Evolutionary conservation across 2,797 vertebrate genomes (phyloP).

Genomic region (Dallia pectoralis): DNA sequence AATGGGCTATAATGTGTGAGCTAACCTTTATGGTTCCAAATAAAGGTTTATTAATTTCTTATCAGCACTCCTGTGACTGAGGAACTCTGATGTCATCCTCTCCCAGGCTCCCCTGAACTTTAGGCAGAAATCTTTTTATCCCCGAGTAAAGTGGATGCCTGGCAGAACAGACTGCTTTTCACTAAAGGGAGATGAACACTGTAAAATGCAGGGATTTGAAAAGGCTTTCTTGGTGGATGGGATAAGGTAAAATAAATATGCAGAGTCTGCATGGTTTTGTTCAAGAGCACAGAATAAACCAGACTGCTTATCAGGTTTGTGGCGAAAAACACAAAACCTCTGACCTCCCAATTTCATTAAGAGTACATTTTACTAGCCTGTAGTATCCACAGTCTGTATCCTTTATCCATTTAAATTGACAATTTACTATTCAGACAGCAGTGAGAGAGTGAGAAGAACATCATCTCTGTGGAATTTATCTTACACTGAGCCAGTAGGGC

Average conservation of each 20-base stretch:
- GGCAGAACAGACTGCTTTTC: slow-evolving; percentile 18
- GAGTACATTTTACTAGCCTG: slow-evolving; percentile 4
- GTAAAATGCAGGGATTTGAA: slow-evolving; percentile 31
- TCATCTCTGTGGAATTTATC: not conserved
- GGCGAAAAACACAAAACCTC: slow-evolving; percentile 15
- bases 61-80: slow-evolving; percentile 5
- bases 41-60: slow-evolving; percentile 25
- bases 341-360: slow-evolving; percentile 22
- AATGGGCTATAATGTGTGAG: slow-evolving; percentile 22
- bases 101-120: slow-evolving; percentile 32
- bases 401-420: not conserved
- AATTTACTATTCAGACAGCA: not conserved
- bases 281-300: not conserved
- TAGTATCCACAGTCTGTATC: not conserved
- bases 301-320: slow-evolving; percentile 24
- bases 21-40: slow-evolving; percentile 35
- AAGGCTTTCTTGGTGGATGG: slow-evolving; percentile 25
- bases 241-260: slow-evolving; percentile 45
- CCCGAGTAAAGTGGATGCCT: slow-evolving; percentile 21
- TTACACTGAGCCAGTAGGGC: not conserved
- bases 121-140: slow-evolving; percentile 34
- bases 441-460: not conserved
- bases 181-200: slow-evolving; percentile 13
- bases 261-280: slow-evolving; percentile 21
- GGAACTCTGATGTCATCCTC: slow-evolving; percentile 19